Conservation (phyloP, 2,797 vertebrate species). For the Nothura maculosa region DNA sequence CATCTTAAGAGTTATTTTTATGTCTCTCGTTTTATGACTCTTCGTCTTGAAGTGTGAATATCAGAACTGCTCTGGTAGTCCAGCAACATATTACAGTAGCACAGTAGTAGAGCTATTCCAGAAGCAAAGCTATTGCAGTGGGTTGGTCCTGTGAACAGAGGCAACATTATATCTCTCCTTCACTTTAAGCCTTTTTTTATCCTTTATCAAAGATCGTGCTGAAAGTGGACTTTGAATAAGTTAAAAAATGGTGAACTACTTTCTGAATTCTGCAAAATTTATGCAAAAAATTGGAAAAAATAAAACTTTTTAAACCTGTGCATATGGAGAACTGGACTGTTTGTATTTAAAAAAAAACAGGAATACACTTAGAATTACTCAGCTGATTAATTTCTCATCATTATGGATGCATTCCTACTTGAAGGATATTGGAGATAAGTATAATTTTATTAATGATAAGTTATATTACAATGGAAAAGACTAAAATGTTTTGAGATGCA, state of each 20-base stretch:
- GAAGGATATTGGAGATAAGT: background rate
- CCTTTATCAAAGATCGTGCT: background rate
- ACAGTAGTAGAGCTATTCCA: background rate
- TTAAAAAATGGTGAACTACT: background rate
- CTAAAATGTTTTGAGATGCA: background rate
- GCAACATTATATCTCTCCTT: background rate
- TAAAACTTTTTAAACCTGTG: background rate
- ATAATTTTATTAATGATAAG: background rate
- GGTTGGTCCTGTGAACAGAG: background rate
- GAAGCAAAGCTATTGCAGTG: background rate
- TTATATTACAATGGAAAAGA: background rate
- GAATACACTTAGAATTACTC: background rate
- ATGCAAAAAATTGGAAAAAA: background rate
- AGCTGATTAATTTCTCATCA: background rate
- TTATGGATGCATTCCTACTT: background rate
- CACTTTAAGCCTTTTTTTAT: background rate
- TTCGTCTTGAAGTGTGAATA: conserved; percentile 48
- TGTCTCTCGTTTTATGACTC: conserved; percentile 43
- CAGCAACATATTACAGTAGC: conserved; percentile 8
- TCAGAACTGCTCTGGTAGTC: conserved; percentile 39
- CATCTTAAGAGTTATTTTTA: conserved; percentile 65
- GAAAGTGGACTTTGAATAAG: background rate
- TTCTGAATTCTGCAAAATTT: background rate
- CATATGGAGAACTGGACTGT: background rate
- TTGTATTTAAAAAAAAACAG: background rate